phyloP scores from a whole-genome alignment of 2,888 invertebrate genomes.

The Andrena flavipes region DNA sequence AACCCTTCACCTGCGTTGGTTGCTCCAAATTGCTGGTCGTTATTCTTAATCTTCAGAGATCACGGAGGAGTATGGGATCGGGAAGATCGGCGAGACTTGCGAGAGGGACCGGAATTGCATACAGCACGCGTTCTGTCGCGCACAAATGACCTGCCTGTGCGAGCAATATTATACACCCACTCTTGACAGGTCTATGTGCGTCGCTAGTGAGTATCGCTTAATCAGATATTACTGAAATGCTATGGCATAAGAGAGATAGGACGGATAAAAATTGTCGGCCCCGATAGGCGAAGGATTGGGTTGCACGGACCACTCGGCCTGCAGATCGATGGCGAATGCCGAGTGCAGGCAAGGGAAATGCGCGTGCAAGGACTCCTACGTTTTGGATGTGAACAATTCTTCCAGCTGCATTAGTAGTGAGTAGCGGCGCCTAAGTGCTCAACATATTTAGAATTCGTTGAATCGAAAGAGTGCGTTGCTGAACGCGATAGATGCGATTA shows the following conservation, averaged over 20 bases:
- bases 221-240: background rate
- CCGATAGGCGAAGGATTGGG: slow-evolving; percentile 59
- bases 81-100: slow-evolving; percentile 68
- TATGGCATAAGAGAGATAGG: background rate
- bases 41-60: background rate
- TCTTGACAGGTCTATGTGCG: slow-evolving; percentile 69
- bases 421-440: slow-evolving; percentile 16
- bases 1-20: no score
- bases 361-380: slow-evolving; percentile 70
- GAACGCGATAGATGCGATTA: slow-evolving; percentile 8
- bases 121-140: slow-evolving; percentile 70
- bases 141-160: slow-evolving; percentile 72
- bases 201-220: slow-evolving; percentile 72
- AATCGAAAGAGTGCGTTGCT: no score
- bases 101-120: slow-evolving; percentile 75
- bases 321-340: slow-evolving; percentile 73
- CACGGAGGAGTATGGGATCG: background rate
- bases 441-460: background rate
- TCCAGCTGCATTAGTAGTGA: slow-evolving; percentile 76
- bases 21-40: background rate
- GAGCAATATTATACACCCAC: slow-evolving; percentile 70
- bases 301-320: slow-evolving; percentile 58
- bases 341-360: slow-evolving; percentile 74
- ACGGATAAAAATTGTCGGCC: background rate
- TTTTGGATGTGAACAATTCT: slow-evolving; percentile 73